Evolutionary conservation across 2,797 vertebrate species (phyloP).

Genomic region (Heteromormyrus szaboi): DNA sequence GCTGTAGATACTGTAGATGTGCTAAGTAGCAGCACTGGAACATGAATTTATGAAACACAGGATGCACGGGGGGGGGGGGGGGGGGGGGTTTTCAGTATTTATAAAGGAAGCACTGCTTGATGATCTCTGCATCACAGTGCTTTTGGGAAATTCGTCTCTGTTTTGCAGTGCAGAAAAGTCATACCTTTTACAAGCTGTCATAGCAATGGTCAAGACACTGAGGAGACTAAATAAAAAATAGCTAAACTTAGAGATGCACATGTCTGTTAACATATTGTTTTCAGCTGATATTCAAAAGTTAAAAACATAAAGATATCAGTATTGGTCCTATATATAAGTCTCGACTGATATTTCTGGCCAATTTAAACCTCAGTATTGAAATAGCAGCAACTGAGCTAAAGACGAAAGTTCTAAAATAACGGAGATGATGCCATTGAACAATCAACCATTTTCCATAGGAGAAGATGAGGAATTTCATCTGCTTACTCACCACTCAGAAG

Average conservation of each 20-base stretch:
- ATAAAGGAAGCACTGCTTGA: background rate
- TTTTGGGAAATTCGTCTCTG: background rate
- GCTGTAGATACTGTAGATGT: background rate
- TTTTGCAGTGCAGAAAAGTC: background rate
- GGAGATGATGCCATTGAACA: background rate
- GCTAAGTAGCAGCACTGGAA: background rate
- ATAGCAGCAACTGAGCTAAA: background rate
- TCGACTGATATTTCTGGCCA: background rate
- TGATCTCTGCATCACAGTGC: background rate
- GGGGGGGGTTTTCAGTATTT: background rate
- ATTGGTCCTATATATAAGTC: background rate
- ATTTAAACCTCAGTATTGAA: background rate
- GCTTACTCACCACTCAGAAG: background rate
- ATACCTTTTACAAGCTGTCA: background rate
- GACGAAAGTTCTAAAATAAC: background rate
- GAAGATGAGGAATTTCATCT: background rate
- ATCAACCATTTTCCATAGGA: background rate
- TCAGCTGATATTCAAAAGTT: background rate
- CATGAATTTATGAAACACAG: background rate
- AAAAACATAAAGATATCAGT: background rate
- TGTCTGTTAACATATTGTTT: background rate
- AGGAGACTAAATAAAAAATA: background rate
- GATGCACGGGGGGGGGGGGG: background rate
- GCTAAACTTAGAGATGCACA: background rate
- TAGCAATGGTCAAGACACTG: background rate